Base-by-base conservation (phyloP, 1,140 invertebrate genomes). In the Drosophila triauraria region DNA sequence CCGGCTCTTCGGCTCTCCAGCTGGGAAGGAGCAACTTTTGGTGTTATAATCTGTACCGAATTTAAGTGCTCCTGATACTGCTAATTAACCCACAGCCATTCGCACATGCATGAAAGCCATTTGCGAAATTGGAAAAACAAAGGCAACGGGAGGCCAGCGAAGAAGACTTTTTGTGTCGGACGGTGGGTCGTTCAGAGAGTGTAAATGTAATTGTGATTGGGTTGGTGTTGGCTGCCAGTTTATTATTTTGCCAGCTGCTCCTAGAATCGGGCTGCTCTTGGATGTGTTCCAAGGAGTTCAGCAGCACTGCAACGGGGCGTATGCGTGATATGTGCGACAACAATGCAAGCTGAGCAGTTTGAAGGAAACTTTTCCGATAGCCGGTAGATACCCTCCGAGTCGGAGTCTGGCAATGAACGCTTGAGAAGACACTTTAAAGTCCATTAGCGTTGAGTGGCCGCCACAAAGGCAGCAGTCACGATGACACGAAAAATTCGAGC, bases 391-490 rank as follows among this genome's bases (percentile, higher is more conserved):
- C 10, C 32, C 32, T 59, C 27, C 43, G 65, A 58, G 46, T 25
- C 56, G 58, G 63, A 71, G 47, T 71, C 61, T 72, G 80, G 67
- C 76, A 82, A 44, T 75, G 68, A 75, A 79, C 71, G 78, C 81
- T 79, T 64, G 75, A 90, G 68, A 85, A 90, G 78, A 90, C 81
- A 85, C 85, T 90, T 90, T 90, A 90, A 90, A 90, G 85, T 90
- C 85, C 85, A 90, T 90, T 90, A 90, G 85, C 71, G 84, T 75
- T 79, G 61, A 87, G 85, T 90, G 68, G 75, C 75, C 72, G 75
- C 75, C 72, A 47, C 69, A 77, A 51, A 75, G 59, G 58, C 46
- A 40, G 62, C 56, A 43, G 70, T 62, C 75, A 63, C 42, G 51
- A 62, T 13, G 17, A 62, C 48, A 38, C 13, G 25, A 62, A 27